Evolutionary conservation across 1,140 invertebrate genomes (phyloP), one percentile per base, ranked within the genome.

Genomic region (Drosophila orosa): DNA sequence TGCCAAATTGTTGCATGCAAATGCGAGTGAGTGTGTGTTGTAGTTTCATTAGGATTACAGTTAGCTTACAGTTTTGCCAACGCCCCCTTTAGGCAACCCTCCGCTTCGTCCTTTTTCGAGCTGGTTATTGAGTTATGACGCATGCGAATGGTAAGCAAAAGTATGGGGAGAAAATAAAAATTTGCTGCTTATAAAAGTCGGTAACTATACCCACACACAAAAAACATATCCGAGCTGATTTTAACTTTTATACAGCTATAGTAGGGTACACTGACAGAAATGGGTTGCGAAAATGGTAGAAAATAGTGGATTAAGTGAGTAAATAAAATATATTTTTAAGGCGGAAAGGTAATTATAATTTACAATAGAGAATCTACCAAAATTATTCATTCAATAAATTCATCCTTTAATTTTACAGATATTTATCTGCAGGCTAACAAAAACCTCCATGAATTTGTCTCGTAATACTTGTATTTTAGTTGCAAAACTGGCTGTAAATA

Each of bases 11-110:
- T 90, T 90, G 83, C 80, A 90, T 90, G 87, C 76, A 82, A 89
- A 89, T 87, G 79, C 63, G 60, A 58, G 42, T 67, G 52, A 47
- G 50, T 63, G 40, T 90, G 85, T 85, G 75, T 79, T 90, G 83
- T 90, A 90, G 87, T 90, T 90, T 90, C 87, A 90, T 90, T 90
- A 90, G 87, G 87, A 89, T 89, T 90, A 85, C 85, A 89, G 84
- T 80, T 86, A 87, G 83, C 79, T 84, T 84, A 76, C 66, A 75
- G 76, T 80, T 83, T 68, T 74, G 74, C 60, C 42, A 31, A 52
- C 29, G 40, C 56, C 40, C 47, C 45, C 48, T 33, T 3, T 58
- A 68, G 52, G 31, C 54, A 35, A 3, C 40, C 37, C 56, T 5
- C n/a, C 15, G 40, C 59, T 73, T 35, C 31, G 60, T 66, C 44